A percentile compares a stretch with the other conserved stretches of the same genome.
phyloP scores from a whole-genome alignment of 1,140 invertebrate genomes.

The Metaphire vulgaris region DNA sequence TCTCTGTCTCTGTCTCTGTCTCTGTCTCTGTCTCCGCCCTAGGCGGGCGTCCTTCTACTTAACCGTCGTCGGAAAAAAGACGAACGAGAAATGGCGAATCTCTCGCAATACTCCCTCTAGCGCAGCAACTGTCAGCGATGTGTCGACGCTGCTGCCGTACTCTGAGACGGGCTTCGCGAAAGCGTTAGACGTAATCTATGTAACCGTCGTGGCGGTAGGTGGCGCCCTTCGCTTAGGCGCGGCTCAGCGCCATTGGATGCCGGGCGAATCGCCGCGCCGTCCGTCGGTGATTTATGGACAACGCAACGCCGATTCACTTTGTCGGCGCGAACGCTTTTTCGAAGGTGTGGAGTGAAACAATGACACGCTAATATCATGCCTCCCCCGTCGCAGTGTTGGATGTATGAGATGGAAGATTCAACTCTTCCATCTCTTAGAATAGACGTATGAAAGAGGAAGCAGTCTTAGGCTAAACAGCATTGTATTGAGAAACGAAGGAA shows the following conservation, averaged over 20 bases:
- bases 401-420: no score
- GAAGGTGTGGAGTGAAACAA: no score
- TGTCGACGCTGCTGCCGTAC: constrained; percentile 1
- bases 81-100: not conserved
- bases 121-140: not conserved
- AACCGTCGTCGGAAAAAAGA: no score
- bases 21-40: not conserved
- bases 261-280: not conserved
- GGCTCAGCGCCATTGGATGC: not conserved
- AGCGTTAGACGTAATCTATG: not conserved
- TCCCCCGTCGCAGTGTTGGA: no score
- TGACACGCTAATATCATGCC: no score
- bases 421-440: no score
- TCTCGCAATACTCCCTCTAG: no score
- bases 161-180: not conserved
- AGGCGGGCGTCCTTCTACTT: not conserved
- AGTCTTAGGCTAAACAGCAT: no score
- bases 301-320: not conserved
- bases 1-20: not conserved
- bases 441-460: no score
- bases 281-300: not conserved
- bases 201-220: not conserved
- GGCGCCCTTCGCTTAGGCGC: not conserved
- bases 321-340: no score
- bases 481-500: no score